Evolutionary conservation across 2,113 vertebrate species (phyloP), one percentile per base, ranked within the genome.

Genomic region (Dicrurus megarhynchus): DNA sequence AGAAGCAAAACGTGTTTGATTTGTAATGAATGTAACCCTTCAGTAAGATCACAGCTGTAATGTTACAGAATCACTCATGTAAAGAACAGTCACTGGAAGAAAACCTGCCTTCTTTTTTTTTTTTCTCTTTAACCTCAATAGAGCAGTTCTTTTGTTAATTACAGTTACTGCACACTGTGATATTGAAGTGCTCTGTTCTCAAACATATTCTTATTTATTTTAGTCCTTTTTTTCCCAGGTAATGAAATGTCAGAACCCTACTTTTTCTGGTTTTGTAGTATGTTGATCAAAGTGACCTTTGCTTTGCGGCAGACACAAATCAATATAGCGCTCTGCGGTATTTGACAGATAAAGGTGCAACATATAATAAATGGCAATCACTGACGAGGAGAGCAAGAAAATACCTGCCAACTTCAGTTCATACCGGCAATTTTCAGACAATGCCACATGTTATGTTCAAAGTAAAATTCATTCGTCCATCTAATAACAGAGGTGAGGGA

Each of bases 261-360:
- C 95, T 97, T 98, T 98, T 98, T 93, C 97, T 98, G 96, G 97
- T 98, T 98, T 98, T 98, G 97, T 98, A 97, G 96, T 95, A 97
- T 96, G 98, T 97, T 98, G 98, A 99, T 99, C 98, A 98, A 99
- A 99, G 98, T 98, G 98, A 98, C 98, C 98, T 98, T 98, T 98
- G 98, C 96, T 98, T 97, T 93, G 95, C 96, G 61, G 97, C 97
- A 98, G 98, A 98, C 96, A 98, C 98, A 98, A 99, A 99, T 99
- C 98, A 98, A 99, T 98, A 98, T 98, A 81, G 96, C 55, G 96
- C 98, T 98, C 98, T 95, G 97, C 98, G 92, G 97, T 95, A 97
- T 98, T 98, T 98, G 98, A 98, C 98, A 98, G 98, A 98, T 95
- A 98, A 98, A 97, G 97, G 97, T 97, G 96, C 98, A 98, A 98